A percentile compares a stretch with the other conserved stretches of the same genome.
Evolutionary conservation across 1,140 invertebrate species (phyloP).

Genomic region (Conus ventricosus): DNA sequence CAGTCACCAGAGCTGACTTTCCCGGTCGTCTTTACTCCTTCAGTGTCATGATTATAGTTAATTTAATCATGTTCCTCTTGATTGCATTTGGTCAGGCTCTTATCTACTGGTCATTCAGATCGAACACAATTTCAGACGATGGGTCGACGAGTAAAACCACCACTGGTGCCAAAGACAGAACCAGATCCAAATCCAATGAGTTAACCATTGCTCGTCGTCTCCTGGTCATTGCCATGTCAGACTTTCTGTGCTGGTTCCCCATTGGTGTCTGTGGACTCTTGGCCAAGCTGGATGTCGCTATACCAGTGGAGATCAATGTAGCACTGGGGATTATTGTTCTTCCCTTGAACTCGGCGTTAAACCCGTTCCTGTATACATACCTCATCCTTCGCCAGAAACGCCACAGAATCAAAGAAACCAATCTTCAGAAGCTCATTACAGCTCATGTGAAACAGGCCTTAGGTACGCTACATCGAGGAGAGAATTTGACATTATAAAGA

Average conservation of each 20-base stretch:
- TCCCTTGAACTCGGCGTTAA: background rate
- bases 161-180: background rate
- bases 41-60: constrained; percentile 44
- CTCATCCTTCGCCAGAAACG: too few relatives aligned
- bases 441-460: too few relatives aligned
- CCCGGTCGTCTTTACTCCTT: constrained; percentile 46
- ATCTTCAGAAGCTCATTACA: too few relatives aligned
- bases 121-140: background rate
- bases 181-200: constrained; percentile 15
- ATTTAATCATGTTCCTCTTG: constrained; percentile 17
- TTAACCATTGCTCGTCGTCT: constrained; percentile 27
- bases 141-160: background rate
- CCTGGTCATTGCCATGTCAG: constrained; percentile 23
- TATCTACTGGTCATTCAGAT: constrained; percentile 39
- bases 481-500: too few relatives aligned
- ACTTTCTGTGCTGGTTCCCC: constrained; percentile 43
- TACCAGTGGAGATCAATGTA: background rate
- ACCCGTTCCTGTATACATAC: background rate
- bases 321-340: background rate
- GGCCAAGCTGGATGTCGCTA: background rate
- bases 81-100: constrained; percentile 45
- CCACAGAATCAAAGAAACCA: too few relatives aligned
- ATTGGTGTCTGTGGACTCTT: constrained; percentile 28
- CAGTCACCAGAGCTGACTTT: constrained; percentile 32
- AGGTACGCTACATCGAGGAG: too few relatives aligned